Base-by-base conservation (phyloP, 2,888 invertebrate genomes). In the Hoplodrina ambigua region DNA sequence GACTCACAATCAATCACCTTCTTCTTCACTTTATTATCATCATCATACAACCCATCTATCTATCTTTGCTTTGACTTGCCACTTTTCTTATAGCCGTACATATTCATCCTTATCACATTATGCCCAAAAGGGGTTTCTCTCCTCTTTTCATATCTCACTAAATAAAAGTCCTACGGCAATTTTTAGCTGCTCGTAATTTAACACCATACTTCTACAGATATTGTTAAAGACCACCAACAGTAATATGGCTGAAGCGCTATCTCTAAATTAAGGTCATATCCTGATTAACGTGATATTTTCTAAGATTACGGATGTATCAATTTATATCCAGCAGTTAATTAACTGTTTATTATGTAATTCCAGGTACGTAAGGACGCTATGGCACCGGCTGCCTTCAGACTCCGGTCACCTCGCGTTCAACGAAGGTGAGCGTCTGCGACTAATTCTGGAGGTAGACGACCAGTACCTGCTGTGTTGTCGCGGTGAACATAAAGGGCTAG, bases 401-500 rank as follows among this genome's bases (percentile, higher is more conserved):
- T 97, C 97, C 60, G 98, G 98, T 15, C 98, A 98, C 86, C 94
- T 98, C 52, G 97, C 97, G 17, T 98, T 97, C 93, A 97, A 97
- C 89, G 97, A 98, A 90, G 98, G 98, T 20, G 98, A 98, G 88
- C 96, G 97, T 55, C 94, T 98, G 58, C 97, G 97, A 75, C 96
- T 98, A 49, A 97, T 98, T 60, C 94, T 98, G 41, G 97, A 98
- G 86, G 98, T 98, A 57, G 98, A 98, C 90, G 97, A 96, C 86
- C 97, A 97, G 85, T 97, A 98, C 96, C 91, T 98, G 81, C 92
- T 98, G 69, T 98, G 98, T 90, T 97, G 97, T 86, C 95, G 97
- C 82, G 97, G 98, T 10, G 97, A 97, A 52, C 97, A 97, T 85
- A 98, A 98, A 88, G 98, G 98, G 71, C 95, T 98, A 53, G 98